Evolutionary conservation across 1,140 invertebrate genomes (phyloP).

Genomic region (Drosophila subpulchrella): DNA sequence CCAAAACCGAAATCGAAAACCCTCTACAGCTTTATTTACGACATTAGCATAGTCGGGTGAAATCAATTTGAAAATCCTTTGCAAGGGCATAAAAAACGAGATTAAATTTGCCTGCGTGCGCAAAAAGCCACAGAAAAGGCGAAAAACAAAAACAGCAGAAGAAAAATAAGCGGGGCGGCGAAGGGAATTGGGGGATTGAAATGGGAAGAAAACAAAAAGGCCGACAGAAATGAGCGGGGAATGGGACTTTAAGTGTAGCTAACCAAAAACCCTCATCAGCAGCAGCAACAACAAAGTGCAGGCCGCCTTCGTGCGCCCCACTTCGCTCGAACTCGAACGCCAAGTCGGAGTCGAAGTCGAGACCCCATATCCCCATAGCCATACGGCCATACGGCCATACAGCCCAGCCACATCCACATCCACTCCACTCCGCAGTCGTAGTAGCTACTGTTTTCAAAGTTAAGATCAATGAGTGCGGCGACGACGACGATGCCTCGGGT

Average conservation of each 20-base stretch:
- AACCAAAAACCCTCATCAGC: slow-evolving; percentile 76
- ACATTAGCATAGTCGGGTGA: slow-evolving; percentile 67
- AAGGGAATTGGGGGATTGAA: slow-evolving; percentile 1
- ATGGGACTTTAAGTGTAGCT: slow-evolving; percentile 75
- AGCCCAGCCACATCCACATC: slow-evolving; percentile 19
- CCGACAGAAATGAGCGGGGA: slow-evolving; percentile 56
- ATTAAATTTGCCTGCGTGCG: slow-evolving; percentile 75
- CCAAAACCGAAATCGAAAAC: slow-evolving; percentile 15
- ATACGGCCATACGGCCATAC: background rate
- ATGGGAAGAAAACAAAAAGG: slow-evolving; percentile 55
- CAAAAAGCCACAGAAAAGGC: slow-evolving; percentile 32
- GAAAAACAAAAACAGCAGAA: slow-evolving; percentile 35
- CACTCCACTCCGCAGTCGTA: slow-evolving; percentile 51
- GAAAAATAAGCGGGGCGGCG: slow-evolving; percentile 12
- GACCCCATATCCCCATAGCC: slow-evolving; percentile 31
- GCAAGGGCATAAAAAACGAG: slow-evolving; percentile 66
- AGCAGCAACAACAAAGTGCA: slow-evolving; percentile 76
- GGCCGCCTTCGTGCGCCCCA: slow-evolving; percentile 70
- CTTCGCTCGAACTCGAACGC: slow-evolving; percentile 44
- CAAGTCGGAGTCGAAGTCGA: background rate
- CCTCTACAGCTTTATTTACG: slow-evolving; percentile 74
- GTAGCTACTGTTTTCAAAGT: slow-evolving; percentile 83
- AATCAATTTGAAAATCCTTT: slow-evolving; percentile 83
- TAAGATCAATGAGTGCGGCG: slow-evolving; percentile 82
- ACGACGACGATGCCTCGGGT: slow-evolving; percentile 53